Conservation (phyloP, 1,140 invertebrate species). For the Coelopa frigida region DNA sequence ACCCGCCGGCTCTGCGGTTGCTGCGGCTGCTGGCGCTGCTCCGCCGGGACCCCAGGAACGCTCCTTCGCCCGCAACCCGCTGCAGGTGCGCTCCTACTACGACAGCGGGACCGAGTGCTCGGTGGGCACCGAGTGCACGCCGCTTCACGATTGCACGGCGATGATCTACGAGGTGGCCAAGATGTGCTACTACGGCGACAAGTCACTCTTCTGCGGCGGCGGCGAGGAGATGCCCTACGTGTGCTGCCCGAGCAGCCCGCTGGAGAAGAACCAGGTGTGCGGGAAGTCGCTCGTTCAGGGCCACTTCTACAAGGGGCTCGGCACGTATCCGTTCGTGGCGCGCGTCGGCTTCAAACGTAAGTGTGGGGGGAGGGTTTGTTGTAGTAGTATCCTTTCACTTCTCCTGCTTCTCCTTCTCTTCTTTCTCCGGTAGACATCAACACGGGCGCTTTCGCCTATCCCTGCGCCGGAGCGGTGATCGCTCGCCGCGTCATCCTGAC, state of each 20-base stretch:
- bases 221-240: conserved; percentile 40
- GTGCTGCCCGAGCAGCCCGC: conserved; percentile 40
- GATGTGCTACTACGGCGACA: conserved; percentile 40
- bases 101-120: conserved; percentile 24
- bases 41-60: conserved; percentile 7
- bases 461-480: conserved; percentile 63
- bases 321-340: conserved; percentile 59
- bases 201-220: conserved; percentile 39
- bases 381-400: conserved; percentile 5
- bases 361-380: conserved; percentile 13
- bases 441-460: conserved; percentile 54
- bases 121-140: conserved; percentile 37
- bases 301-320: conserved; percentile 56
- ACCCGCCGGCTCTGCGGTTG: background rate
- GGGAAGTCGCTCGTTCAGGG: conserved; percentile 56
- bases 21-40: no score
- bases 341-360: conserved; percentile 60
- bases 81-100: conserved; percentile 15
- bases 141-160: conserved; percentile 37
- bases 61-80: background rate
- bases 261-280: conserved; percentile 47
- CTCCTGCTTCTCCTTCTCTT: background rate
- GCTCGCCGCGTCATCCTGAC: conserved; percentile 54
- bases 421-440: conserved; percentile 47
- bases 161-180: conserved; percentile 41